Evolutionary conservation across 1,140 invertebrate species (phyloP).

Genomic region (Drosophila ogumai): DNA sequence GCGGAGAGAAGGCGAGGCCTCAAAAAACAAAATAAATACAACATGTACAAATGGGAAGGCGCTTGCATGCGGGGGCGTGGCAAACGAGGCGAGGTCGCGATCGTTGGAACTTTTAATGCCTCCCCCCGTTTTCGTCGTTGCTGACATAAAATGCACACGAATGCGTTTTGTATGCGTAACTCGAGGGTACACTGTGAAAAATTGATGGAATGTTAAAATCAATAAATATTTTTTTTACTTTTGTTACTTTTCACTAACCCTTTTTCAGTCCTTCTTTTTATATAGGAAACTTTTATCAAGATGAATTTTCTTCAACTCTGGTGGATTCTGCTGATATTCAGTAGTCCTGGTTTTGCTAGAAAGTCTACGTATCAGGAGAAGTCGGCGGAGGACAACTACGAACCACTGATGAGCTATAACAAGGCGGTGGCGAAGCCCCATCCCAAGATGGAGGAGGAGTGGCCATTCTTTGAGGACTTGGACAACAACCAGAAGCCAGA

Average conservation of each 20-base stretch:
- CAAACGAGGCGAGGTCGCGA: conserved; percentile 17
- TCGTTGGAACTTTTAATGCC: conserved; percentile 9
- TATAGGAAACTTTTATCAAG: no score
- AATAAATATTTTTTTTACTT: neutral
- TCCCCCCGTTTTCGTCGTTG: neutral
- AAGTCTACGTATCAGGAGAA: no score
- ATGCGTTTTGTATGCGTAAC: conserved; percentile 3
- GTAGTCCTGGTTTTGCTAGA: neutral
- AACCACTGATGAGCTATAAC: neutral
- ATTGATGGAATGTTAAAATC: no score
- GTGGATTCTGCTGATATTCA: neutral
- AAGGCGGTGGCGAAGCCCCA: no score
- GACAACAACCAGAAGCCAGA: neutral
- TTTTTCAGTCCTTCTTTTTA: neutral
- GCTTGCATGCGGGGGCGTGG: conserved; percentile 29
- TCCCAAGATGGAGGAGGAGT: neutral
- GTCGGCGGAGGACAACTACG: neutral
- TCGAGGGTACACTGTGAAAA: neutral
- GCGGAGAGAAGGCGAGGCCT: conserved; percentile 19
- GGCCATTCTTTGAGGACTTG: neutral
- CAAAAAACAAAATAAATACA: conserved; percentile 27
- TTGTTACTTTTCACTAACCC: neutral
- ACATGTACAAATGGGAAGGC: conserved; percentile 11
- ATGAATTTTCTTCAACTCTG: neutral
- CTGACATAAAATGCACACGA: conserved; percentile 1